phyloP scores from a whole-genome alignment of 2,888 invertebrate genomes.

The Heliconius ismenius region DNA sequence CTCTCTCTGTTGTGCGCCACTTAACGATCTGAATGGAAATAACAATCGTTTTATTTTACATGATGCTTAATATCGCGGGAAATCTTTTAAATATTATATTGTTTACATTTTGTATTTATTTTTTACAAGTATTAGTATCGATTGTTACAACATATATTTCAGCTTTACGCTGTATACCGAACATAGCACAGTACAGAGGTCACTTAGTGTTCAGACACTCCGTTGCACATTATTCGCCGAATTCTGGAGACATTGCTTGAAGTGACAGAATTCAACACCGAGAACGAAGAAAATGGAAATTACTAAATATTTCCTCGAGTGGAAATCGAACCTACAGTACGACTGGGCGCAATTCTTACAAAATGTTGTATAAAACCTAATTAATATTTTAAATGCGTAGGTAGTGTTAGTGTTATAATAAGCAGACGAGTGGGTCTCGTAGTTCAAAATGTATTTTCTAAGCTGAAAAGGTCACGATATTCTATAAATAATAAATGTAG shows the following conservation, averaged over 20 bases:
- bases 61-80: conserved; percentile 3
- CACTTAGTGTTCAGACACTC: too few species aligned
- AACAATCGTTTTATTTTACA: conserved; percentile 18
- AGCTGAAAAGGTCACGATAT: background rate
- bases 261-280: too few species aligned
- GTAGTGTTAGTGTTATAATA: background rate
- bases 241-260: too few species aligned
- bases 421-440: background rate
- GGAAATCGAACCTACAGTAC: background rate
- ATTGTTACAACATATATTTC: too few species aligned
- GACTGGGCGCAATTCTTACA: background rate
- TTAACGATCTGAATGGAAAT: conserved; percentile 19
- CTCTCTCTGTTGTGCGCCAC: conserved; percentile 14
- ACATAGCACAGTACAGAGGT: too few species aligned
- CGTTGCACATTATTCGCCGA: too few species aligned
- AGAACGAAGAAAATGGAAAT: too few species aligned
- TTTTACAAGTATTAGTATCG: background rate
- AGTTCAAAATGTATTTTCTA: background rate
- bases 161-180: too few species aligned
- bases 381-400: background rate
- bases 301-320: too few species aligned
- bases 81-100: conserved; percentile 1
- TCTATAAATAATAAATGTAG: conserved; percentile 6
- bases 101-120: background rate
- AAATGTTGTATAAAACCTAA: background rate